Evolutionary conservation across 92 coral and sea anemone genomes (phyloP).

Genomic region (Palythoa grandis): DNA sequence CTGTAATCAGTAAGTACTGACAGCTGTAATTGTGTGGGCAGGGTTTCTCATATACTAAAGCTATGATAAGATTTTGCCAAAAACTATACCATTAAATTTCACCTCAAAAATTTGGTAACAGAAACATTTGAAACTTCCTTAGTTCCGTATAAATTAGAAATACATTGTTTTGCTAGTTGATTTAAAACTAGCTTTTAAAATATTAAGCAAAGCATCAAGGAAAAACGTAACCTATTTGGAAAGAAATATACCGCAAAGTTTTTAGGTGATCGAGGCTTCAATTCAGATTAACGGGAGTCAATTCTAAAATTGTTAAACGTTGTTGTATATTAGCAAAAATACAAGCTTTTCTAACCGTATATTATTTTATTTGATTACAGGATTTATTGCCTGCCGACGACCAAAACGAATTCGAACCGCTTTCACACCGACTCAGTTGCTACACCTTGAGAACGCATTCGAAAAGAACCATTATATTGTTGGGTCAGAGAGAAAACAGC

Average conservation of each 20-base stretch:
- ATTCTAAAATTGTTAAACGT: neutral
- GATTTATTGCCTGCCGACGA: slow-evolving; percentile 88
- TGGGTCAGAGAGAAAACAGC: slow-evolving; percentile 91
- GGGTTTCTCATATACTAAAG: neutral
- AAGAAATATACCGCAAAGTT: neutral
- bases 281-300: neutral
- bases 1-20: neutral
- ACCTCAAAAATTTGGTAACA: neutral
- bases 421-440: slow-evolving; percentile 92
- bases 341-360: neutral
- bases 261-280: neutral
- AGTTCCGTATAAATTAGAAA: neutral
- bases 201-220: neutral
- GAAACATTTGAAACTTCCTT: neutral
- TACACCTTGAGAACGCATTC: slow-evolving; percentile 91
- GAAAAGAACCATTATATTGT: slow-evolving; percentile 97
- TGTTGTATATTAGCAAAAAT: neutral
- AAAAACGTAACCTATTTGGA: neutral
- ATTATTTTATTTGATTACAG: slow-evolving; percentile 28
- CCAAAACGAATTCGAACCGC: slow-evolving; percentile 92
- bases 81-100: neutral
- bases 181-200: neutral
- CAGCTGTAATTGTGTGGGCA: neutral
- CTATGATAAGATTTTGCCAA: neutral
- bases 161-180: neutral